Base-by-base conservation (phyloP, 2,113 vertebrate species). In the Promerops cafer region DNA sequence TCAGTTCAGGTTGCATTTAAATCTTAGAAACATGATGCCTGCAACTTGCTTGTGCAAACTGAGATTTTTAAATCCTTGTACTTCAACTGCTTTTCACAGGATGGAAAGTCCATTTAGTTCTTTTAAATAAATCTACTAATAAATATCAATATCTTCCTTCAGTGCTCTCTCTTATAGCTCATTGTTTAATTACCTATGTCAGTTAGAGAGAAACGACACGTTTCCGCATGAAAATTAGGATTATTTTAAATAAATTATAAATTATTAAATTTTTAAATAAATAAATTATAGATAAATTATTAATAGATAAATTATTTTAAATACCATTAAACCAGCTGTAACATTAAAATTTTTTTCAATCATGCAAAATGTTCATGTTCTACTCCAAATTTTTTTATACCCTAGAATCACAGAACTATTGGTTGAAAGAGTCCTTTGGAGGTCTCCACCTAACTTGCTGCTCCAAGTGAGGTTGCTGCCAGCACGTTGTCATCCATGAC, bases 401-500 rank as follows among this genome's bases (percentile, higher is more conserved):
- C 7, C 27, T 40, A 44, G 33, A 88, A 83, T n/a, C n/a, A 71
- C 3, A 83, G 44, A 91, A 80, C 39, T 68, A 56, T 7, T 66
- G 18, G 7, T 44, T 47, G 22, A 54, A 76, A 59, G 39, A 91
- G 24, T 44, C 59, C 21, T 80, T 40, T 63, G 40, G 72, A 83
- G 5, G 27, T 69, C 45, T 64, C 53, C 37, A 80, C 17, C 44
- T 45, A 89, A 13, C 10, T 26, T 86, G 39, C n/a, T 86, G 14
- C 37, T 86, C 53, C n/a, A 79, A 59, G 44, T 31, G 27, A 83
- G 44, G 60, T 0, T 91, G 40, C 59, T 42, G 35, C 35, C 37
- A 79, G 52, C n/a, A 57, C 0, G 0, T 3, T 42, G 4, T 44
- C 57, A 69, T 64, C 24, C 13, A 17, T n/a, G 4, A 47, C 37